A percentile compares a stretch with the other conserved stretches of the same genome.
Conservation (phyloP, 2,888 invertebrate species). For the Pristionchus fissidentatus region DNA sequence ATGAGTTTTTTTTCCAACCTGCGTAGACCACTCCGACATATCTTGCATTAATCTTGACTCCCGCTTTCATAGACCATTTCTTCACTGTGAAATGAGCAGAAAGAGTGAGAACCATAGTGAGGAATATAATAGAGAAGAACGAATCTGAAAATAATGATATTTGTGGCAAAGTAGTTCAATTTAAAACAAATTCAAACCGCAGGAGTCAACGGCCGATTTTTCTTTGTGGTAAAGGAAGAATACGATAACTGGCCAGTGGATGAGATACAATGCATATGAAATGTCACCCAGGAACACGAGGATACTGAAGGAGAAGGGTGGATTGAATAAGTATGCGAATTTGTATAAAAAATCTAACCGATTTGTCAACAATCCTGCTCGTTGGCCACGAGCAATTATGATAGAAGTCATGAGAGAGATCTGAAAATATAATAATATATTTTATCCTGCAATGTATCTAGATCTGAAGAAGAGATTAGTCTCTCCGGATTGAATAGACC, state of each 20-base stretch:
- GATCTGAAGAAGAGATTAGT: too few relatives aligned
- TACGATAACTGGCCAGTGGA: conserved; percentile 29
- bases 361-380: neutral
- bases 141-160: neutral
- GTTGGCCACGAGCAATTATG: neutral
- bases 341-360: neutral
- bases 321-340: neutral
- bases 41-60: neutral
- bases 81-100: neutral
- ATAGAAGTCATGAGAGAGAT: neutral
- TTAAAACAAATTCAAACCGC: neutral
- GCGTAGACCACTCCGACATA: conserved; percentile 3
- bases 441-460: too few relatives aligned
- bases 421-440: neutral
- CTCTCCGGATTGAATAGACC: too few relatives aligned
- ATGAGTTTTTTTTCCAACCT: too few relatives aligned
- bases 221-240: neutral
- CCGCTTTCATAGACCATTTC: neutral
- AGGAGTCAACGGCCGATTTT: neutral
- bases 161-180: too few relatives aligned
- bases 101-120: neutral
- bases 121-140: neutral
- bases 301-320: neutral
- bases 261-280: conserved; percentile 40
- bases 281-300: conserved; percentile 29